Evolutionary conservation across 2,888 invertebrate genomes (phyloP), one percentile per base, ranked within the genome.

Genomic region (Drosophila nr. perissopoda): DNA sequence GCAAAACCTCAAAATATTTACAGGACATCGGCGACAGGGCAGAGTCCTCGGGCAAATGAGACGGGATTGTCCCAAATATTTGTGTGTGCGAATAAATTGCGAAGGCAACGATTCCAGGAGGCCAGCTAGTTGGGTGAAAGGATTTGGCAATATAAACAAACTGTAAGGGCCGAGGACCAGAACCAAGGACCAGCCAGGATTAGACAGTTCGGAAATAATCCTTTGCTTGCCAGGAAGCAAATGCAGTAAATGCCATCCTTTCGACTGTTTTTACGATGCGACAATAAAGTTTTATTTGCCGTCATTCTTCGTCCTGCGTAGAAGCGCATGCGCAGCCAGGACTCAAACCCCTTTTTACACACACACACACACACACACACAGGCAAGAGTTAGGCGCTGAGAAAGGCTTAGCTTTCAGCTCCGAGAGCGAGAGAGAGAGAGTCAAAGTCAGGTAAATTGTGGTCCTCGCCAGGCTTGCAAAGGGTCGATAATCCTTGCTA

Each of bases 1-100:
- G 85, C 83, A 82, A 87, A 87, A 85, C 87, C 87, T 89, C 85
- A 87, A 87, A 88, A 89, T 87, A 87, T 89, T 89, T 87, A 85
- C 80, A 57, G 61, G 29, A 29, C 36, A n/a, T 58, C n/a, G 62
- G 57, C 78, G 72, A 70, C 72, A 69, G 64, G 40, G 53, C n/a
- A 40, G 52, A 64, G 36, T n/a, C 29, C 11, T 13, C 38, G 48
- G 18, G 21, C 34, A 71, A 72, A 70, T 56, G 58, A 70, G n/a
- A 8, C 21, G 59, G 72, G 71, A 62, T 66, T 71, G 61, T 63
- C 73, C 68, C 51, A 72, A 56, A 64, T 56, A 61, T 74, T 67
- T 73, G 54, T 61, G 48, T 60, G 61, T 68, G 67, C 69, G 67
- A 70, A 67, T 75, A 60, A 74, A 74, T 49, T 40, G 6, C 11